phyloP scores from a whole-genome alignment of 2,797 vertebrate genomes.

The Sebastes baramenuke region DNA sequence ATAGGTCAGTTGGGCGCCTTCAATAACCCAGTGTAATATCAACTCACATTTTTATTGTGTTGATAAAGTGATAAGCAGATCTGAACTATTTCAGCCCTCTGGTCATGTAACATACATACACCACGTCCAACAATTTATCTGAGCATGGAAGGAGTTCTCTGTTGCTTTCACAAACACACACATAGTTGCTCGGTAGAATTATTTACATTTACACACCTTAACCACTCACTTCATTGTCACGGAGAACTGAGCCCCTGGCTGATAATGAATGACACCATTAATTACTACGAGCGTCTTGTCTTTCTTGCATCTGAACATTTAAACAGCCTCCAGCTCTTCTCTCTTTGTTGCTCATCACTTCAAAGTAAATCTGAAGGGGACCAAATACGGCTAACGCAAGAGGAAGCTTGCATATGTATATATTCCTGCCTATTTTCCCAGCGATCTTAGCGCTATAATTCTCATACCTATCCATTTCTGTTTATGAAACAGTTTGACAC shows the following conservation, averaged over 20 bases:
- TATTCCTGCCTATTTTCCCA: background rate
- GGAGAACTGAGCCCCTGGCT: conserved; percentile 2
- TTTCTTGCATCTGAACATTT: conserved; percentile 16
- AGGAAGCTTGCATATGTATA: background rate
- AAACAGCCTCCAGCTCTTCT: background rate
- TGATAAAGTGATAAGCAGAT: background rate
- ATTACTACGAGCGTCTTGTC: conserved; percentile 8
- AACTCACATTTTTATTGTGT: background rate
- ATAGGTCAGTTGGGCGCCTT: background rate
- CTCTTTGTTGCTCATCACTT: background rate
- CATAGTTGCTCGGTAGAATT: background rate
- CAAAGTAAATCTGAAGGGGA: background rate
- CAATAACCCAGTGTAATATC: background rate
- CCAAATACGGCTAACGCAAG: background rate
- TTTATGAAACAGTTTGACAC: conserved; percentile 20
- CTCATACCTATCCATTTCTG: conserved; percentile 30
- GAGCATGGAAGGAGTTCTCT: background rate
- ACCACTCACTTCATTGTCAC: background rate
- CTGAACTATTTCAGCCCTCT: background rate
- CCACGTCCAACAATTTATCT: background rate
- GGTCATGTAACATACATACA: background rate
- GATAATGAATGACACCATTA: conserved; percentile 27
- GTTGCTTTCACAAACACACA: background rate
- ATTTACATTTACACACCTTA: background rate
- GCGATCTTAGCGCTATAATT: conserved; percentile 1